Conservation (phyloP, 2,888 invertebrate genomes). For the Hesperia comma region DNA sequence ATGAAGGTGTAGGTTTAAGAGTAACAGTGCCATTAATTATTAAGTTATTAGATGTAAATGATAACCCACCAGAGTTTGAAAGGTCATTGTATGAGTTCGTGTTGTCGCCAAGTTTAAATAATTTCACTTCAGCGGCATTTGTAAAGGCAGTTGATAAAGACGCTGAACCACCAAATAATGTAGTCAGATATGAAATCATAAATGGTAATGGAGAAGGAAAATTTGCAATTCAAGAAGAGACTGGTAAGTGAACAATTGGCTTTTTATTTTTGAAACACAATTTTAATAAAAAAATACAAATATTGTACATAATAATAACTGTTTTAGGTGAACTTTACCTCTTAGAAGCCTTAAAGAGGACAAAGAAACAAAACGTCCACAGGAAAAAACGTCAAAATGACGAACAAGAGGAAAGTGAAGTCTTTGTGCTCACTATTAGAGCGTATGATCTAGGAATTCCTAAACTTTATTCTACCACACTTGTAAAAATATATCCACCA, state of each 20-base stretch:
- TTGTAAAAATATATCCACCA: conserved; percentile 90
- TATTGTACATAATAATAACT: conserved; percentile 6
- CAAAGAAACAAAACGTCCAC: conserved; percentile 67
- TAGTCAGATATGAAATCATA: conserved; percentile 92
- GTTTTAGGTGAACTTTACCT: conserved; percentile 86
- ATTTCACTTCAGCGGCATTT: conserved; percentile 90
- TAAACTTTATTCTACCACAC: conserved; percentile 88
- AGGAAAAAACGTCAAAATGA: conserved; percentile 80
- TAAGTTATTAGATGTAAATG: conserved; percentile 91
- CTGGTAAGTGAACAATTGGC: conserved; percentile 75
- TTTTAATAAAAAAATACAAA: background rate
- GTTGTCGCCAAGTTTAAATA: conserved; percentile 87
- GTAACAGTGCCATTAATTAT: conserved; percentile 89
- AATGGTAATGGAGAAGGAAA: conserved; percentile 90
- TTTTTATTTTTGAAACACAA: conserved; percentile 25
- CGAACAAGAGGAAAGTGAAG: conserved; percentile 72
- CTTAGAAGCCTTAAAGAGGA: conserved; percentile 78
- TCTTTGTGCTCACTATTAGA: conserved; percentile 88
- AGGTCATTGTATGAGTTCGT: conserved; percentile 91
- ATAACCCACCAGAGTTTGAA: conserved; percentile 93
- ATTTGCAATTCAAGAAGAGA: conserved; percentile 89
- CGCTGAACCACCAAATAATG: conserved; percentile 92
- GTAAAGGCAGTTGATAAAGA: conserved; percentile 94
- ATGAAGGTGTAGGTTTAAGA: conserved; percentile 90
- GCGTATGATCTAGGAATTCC: conserved; percentile 95